Evolutionary conservation across 2,113 vertebrate genomes (phyloP), one percentile per base, ranked within the genome.

Genomic region (Manacus vitellinus): DNA sequence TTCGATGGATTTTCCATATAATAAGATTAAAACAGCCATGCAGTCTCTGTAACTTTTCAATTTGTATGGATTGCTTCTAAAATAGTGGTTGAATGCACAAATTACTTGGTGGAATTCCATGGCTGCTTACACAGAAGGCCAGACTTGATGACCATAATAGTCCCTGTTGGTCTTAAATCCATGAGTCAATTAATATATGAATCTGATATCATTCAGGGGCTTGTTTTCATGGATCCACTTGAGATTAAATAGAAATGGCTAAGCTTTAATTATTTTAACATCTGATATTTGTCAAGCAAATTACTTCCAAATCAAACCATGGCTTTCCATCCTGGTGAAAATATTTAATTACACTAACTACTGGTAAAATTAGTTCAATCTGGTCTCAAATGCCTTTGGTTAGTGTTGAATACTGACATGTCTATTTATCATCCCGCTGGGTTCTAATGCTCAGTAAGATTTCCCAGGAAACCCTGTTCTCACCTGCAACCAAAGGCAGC

Each of bases 241-340:
- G 88, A 95, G 88, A 85, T 90, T 85, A 67, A 93, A 79, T 67
- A 82, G 14, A 85, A 93, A 92, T 31, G n/a, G 78, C 72, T 77
- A 71, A 78, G 74, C 70, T 88, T 92, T 90, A 94, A 88, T 95
- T 94, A 72, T 92, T 95, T 85, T 67, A 94, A 82, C 96, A 85
- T 95, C 93, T 95, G 94, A 95, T 92, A 95, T 95, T 95, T 92
- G 82, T 95, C 88, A 92, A 85, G 94, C 52, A 82, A 95, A 92
- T 92, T 54, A 79, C 81, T 85, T 74, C 70, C 24, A 59, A 92
- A 90, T 67, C 93, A 93, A 95, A 37, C 93, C 82, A 74, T 39
- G 85, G 58, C 74, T 93, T 90, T 78, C 85, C 82, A 78, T 54
- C 33, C 56, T 66, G 85, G 85, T 82, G 71, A 93, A 94, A 96